A percentile compares a stretch with the other conserved stretches of the same genome.
These are phyloP conservation scores for Datnioides undecimradiatus DNA, from an alignment of 2,113 vertebrate genomes.

Conservation along the genomic window DNA sequence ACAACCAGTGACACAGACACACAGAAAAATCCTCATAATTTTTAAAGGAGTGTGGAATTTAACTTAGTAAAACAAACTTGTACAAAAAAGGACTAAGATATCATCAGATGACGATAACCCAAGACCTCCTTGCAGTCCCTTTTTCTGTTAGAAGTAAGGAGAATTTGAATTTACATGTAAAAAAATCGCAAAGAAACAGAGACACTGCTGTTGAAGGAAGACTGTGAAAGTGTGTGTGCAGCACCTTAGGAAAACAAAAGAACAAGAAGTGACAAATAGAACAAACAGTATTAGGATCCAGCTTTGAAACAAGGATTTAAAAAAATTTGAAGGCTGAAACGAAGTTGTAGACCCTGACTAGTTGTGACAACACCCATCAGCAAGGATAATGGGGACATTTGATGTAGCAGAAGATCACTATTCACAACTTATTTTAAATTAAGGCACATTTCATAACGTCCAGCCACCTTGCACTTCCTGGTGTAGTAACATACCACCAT, in stretches of 20 bases:
- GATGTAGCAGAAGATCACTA: conserved; percentile 11
- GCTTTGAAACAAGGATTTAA: conserved; percentile 18
- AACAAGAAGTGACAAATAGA: neutral
- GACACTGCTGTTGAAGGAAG: neutral
- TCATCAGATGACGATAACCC: neutral
- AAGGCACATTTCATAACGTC: conserved; percentile 47
- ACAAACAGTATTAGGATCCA: neutral
- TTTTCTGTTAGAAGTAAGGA: neutral
- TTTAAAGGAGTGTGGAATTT: neutral
- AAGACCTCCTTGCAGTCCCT: neutral
- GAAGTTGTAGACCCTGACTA: neutral
- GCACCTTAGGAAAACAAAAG: neutral
- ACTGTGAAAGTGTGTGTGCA: neutral
- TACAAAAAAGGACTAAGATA: neutral
- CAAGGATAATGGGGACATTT: conserved; percentile 21
- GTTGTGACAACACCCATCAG: neutral
- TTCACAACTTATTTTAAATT: conserved; percentile 55
- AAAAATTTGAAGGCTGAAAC: conserved; percentile 15
- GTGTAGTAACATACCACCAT: conserved; percentile 22
- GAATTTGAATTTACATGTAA: neutral
- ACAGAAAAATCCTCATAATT: neutral
- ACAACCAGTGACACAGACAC: conserved; percentile 33
- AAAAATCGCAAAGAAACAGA: neutral
- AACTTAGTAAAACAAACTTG: neutral
- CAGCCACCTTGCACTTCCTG: conserved; percentile 19